These are phyloP conservation scores for Syrista parreyssii DNA, from an alignment of 2,888 invertebrate genomes.

Conservation along the genomic window DNA sequence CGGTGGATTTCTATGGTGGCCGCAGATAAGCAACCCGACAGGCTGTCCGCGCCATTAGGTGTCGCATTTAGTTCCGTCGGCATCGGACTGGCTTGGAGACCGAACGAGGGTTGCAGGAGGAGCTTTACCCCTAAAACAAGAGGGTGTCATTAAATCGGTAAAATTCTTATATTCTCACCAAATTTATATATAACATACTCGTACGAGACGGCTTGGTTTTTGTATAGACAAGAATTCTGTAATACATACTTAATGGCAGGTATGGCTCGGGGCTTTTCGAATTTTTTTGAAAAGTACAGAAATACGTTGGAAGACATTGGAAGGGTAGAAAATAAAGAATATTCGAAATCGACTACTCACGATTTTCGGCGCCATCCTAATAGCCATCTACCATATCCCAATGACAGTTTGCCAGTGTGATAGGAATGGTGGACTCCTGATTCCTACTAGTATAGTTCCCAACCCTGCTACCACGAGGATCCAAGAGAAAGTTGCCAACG, in stretches of 20 bases:
- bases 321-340: background rate
- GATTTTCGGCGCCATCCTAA: background rate
- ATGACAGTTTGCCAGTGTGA: background rate
- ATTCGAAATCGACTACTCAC: background rate
- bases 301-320: background rate
- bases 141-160: background rate
- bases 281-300: background rate
- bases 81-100: constrained; percentile 19
- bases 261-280: background rate
- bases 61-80: constrained; percentile 33
- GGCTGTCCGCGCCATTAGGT: constrained; percentile 51
- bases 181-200: background rate
- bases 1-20: constrained; percentile 49
- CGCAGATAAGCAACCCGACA: constrained; percentile 50
- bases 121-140: background rate
- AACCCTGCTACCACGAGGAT: background rate
- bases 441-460: background rate
- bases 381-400: background rate
- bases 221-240: background rate
- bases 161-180: background rate
- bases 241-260: background rate
- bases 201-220: background rate
- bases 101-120: background rate
- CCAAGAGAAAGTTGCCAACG: constrained; percentile 40
- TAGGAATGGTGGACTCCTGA: background rate